Conservation (phyloP, 2,888 invertebrate genomes). For the Drosophila picticornis region DNA sequence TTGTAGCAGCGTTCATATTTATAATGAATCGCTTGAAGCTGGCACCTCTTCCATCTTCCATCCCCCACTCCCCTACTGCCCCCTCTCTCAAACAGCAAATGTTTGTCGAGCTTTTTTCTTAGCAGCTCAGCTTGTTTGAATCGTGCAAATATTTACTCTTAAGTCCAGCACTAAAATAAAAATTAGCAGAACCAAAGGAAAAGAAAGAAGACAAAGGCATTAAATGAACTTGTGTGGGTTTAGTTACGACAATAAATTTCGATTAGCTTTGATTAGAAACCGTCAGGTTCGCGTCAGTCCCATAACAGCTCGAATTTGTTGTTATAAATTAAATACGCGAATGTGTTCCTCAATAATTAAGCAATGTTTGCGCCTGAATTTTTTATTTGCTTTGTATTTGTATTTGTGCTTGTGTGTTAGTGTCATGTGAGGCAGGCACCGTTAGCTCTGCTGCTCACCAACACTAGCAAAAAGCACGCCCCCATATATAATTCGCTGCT, state of each 20-base stretch:
- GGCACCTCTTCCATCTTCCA: constrained; percentile 33
- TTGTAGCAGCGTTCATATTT: constrained; percentile 48
- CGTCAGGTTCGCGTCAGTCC: constrained; percentile 40
- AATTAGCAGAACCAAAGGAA: constrained; percentile 5
- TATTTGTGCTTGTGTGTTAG: constrained; percentile 13
- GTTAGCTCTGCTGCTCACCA: constrained; percentile 36
- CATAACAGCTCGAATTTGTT: constrained; percentile 19
- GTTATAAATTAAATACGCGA: constrained; percentile 48
- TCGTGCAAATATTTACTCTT: constrained; percentile 50
- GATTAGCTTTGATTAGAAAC: constrained; percentile 63
- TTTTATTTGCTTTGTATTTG: constrained; percentile 11
- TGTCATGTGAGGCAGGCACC: constrained; percentile 48
- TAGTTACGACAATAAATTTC: constrained; percentile 57
- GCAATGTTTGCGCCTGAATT: constrained; percentile 33
- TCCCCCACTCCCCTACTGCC: background rate
- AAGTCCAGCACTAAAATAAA: constrained; percentile 5
- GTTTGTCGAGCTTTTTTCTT: constrained; percentile 29
- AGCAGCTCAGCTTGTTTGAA: constrained; percentile 34
- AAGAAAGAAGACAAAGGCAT: constrained; percentile 13
- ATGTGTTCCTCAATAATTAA: constrained; percentile 54
- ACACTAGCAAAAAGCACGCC: constrained; percentile 35
- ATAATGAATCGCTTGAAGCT: constrained; percentile 32
- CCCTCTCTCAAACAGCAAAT: background rate
- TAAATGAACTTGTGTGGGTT: constrained; percentile 22
- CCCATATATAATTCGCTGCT: constrained; percentile 47